These are phyloP conservation scores for Pandion haliaetus DNA, from an alignment of 2,113 vertebrate genomes.

Conservation along the genomic window DNA sequence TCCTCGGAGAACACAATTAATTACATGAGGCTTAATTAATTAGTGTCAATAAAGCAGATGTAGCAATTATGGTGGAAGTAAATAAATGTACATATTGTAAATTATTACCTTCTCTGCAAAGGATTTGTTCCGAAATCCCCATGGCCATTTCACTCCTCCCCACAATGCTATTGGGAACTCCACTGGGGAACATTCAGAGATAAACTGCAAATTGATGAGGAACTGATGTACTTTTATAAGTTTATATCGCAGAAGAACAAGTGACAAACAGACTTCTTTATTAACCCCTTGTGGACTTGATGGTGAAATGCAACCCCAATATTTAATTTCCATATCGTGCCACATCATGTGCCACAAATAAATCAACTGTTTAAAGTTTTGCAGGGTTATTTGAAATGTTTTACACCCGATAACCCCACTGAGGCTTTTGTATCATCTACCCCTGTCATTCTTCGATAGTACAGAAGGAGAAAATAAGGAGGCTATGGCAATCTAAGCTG, in stretches of 20 bases:
- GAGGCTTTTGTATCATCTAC: background rate
- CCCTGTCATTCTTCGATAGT: background rate
- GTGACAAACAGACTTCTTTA: background rate
- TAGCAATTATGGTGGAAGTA: background rate
- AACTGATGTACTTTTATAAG: background rate
- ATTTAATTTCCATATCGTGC: background rate
- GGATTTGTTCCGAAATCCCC: background rate
- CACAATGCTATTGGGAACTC: background rate
- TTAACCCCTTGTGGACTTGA: background rate
- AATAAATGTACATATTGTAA: constrained; percentile 22
- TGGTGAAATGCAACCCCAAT: background rate
- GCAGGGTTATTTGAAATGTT: background rate
- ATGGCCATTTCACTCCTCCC: background rate
- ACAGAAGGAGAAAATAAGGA: background rate
- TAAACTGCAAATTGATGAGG: constrained; percentile 3
- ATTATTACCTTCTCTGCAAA: background rate
- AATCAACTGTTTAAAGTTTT: background rate
- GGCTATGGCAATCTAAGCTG: background rate
- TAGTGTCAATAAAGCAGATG: constrained; percentile 18
- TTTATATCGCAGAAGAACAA: background rate
- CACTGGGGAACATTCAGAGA: background rate
- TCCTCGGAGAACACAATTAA: constrained; percentile 25
- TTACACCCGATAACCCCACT: background rate
- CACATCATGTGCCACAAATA: background rate
- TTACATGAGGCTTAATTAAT: constrained; percentile 40